phyloP scores from a whole-genome alignment of 2,113 vertebrate species.

The Bubo bubo region DNA sequence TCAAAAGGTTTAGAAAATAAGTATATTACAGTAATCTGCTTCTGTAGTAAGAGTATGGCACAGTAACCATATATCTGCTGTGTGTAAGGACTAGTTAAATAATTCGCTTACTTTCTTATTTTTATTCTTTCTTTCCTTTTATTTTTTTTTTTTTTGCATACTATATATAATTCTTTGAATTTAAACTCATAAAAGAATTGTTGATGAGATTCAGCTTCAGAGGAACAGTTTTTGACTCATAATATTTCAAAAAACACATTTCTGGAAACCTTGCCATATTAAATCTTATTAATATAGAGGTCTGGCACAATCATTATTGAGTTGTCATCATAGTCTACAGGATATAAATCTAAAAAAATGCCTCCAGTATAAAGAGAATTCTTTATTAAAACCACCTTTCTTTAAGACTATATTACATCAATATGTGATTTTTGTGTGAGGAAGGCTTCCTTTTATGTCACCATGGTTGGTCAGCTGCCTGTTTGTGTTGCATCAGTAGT shows the following conservation, averaged over 20 bases:
- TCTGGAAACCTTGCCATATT: slow-evolving; percentile 77
- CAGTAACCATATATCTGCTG: slow-evolving; percentile 16
- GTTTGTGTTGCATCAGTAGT: slow-evolving; percentile 28
- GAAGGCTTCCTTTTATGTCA: slow-evolving; percentile 41
- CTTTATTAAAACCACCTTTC: slow-evolving; percentile 81
- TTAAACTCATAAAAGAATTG: slow-evolving; percentile 72
- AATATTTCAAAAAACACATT: slow-evolving; percentile 84
- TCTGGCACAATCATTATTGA: slow-evolving; percentile 81
- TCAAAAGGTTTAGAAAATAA: slow-evolving; percentile 39
- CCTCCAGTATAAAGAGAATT: slow-evolving; percentile 72
- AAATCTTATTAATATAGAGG: slow-evolving; percentile 80
- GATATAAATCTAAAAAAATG: slow-evolving; percentile 79
- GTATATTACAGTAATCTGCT: not conserved
- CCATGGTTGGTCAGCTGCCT: slow-evolving; percentile 25
- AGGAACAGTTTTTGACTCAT: slow-evolving; percentile 73
- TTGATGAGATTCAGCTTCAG: slow-evolving; percentile 78
- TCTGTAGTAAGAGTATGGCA: not conserved
- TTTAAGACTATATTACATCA: slow-evolving; percentile 70
- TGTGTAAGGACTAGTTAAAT: slow-evolving; percentile 60
- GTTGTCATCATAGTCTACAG: slow-evolving; percentile 80
- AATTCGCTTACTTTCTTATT: slow-evolving; percentile 58
- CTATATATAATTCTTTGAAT: slow-evolving; percentile 70
- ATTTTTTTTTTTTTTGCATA: slow-evolving; percentile 17
- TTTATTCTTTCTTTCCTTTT: slow-evolving; percentile 17
- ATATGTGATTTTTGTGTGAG: slow-evolving; percentile 58